Evolutionary conservation across 2,888 invertebrate species (phyloP), one percentile per base, ranked within the genome.

Genomic region (Tetragonisca angustula): DNA sequence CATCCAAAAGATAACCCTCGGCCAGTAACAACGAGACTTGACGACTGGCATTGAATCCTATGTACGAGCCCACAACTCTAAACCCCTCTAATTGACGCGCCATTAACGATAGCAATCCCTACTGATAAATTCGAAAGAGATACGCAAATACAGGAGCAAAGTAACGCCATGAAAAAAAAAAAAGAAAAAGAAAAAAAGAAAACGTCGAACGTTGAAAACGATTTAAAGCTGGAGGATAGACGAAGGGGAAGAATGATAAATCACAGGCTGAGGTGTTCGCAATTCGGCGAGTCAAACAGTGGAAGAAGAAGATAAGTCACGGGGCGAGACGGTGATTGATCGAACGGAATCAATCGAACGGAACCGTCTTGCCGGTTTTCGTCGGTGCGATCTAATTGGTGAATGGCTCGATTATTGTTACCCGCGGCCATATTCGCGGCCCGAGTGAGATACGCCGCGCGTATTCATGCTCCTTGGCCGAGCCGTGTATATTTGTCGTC

Each of bases 261-360:
- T 74, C 65, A 65, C 54, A 17, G 32, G 27, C 19, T 11, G 11
- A 32, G 19, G 36, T 24, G 36, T 24, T 43, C 43, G 43, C 43
- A 54, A 65, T 24, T 65, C 74, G 61, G 27, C 73, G 73, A 73
- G 50, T 52, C 50, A 73, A 52, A 36, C 36, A 32, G 64, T 65
- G 74, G 43, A 65, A 54, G 74, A 43, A 62, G 81, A 24, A 62
- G 81, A 73, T 85, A 81, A 85, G 85, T 77, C 68, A 50, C 54
- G 27, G 59, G 59, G 54, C 36, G 69, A 72, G 76, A 49, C 73
- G 74, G 65, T 74, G 74, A 74, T 74, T 52, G 74, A 74, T 74
- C 64, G 64, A 9, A 32, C 43, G 74, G 21, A 74, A 65, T 74
- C 74, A 54, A 74, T 74, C 49, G 54, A 24, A 21, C 4, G 50